Base-by-base conservation (phyloP, 2,113 vertebrate species). In the Himantopus leucocephalus region DNA sequence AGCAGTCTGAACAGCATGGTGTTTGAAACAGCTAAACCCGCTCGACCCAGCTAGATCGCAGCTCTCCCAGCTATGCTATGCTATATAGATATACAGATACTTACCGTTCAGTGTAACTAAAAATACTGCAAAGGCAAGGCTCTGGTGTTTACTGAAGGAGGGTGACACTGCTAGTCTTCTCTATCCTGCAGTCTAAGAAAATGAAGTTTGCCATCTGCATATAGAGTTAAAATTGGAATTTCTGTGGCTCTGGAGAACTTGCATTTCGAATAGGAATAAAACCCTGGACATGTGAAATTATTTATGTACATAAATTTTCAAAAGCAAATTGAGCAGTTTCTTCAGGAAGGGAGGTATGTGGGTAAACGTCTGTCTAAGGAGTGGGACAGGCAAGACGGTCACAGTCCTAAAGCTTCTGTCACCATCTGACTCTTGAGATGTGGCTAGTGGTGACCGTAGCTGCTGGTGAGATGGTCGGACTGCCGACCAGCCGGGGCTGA, bases 391-490 rank as follows among this genome's bases (percentile, higher is more conserved):
- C 4, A 87, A 71, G 62, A 80, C 8, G 12, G 26, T 27, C 5
- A 37, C 20, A 53, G 23, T 70, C n/a, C 22, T 12, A 26, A 37
- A 21, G 45, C 23, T 48, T 32, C n/a, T 2, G 4, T 41, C 26
- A 14, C 56, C 3, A 1, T 12, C 27, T 68, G 48, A 17, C 29
- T 55, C 0, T 0, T n/a, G n/a, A 2, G 55, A 63, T 17, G 3
- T 60, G 39, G n/a, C 26, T 87, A 12, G 24, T 6, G 0, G 0
- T 34, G 45, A 71, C 37, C 2, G 10, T 18, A 50, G 59, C 35
- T 87, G 56, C 32, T 0, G 2, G 17, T 18, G 43, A 66, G 79
- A 47, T 18, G 30, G 55, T 27, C 0, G 2, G 73, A 53, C 32
- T 41, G 37, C 20, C 2, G 26, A 9, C 12, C n/a, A 67, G 47